These are phyloP conservation scores for Kuschelorhynchus macadamiae DNA, from an alignment of 2,888 invertebrate genomes.

Conservation along the genomic window DNA sequence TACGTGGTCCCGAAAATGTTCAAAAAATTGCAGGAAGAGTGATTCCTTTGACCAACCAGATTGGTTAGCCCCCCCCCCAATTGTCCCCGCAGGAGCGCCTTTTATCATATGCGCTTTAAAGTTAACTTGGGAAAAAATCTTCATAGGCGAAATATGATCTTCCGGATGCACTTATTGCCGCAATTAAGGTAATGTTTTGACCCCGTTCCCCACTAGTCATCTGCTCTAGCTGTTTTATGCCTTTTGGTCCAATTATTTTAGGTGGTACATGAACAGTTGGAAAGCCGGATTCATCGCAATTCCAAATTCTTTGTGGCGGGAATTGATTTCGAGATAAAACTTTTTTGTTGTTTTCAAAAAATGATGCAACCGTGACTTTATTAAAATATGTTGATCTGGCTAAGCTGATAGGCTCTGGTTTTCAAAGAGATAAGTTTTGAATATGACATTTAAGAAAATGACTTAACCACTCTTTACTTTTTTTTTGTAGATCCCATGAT, in stretches of 20 bases:
- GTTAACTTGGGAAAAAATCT: constrained; percentile 55
- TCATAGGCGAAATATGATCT: constrained; percentile 52
- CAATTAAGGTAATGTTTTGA: constrained; percentile 51
- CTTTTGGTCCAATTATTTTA: constrained; percentile 57
- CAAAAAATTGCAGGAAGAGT: constrained; percentile 38
- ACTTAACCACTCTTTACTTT: constrained; percentile 48
- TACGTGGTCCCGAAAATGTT: constrained; percentile 46
- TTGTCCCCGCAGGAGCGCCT: constrained; percentile 50
- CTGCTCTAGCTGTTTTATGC: constrained; percentile 56
- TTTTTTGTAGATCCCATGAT: constrained; percentile 45
- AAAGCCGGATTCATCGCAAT: constrained; percentile 57
- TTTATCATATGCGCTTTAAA: constrained; percentile 53
- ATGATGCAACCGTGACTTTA: constrained; percentile 49
- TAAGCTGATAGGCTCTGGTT: constrained; percentile 56
- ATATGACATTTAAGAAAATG: constrained; percentile 42
- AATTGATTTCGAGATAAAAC: constrained; percentile 16
- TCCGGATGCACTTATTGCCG: constrained; percentile 54
- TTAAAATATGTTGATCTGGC: constrained; percentile 58
- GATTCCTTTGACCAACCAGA: constrained; percentile 57
- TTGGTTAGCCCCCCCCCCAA: constrained; percentile 50
- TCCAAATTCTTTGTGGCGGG: constrained; percentile 52
- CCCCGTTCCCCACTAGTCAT: constrained; percentile 54
- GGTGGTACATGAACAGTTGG: constrained; percentile 58
- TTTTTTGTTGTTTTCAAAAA: constrained; percentile 46
- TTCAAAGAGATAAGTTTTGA: constrained; percentile 50